Conservation (phyloP, 2,888 invertebrate species). For the Sylvicola cinctus region DNA sequence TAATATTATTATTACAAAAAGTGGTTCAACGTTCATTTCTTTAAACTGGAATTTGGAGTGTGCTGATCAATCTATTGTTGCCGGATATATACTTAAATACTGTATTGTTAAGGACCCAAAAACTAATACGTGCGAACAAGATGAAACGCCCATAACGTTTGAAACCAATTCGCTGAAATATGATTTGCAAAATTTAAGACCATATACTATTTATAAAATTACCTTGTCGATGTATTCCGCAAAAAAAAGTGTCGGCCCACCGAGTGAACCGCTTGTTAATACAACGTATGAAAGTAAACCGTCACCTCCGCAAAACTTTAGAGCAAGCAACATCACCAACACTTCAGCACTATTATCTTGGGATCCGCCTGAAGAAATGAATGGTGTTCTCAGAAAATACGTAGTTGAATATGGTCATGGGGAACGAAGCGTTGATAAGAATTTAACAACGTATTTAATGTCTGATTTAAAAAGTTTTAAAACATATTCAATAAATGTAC, state of each 20-base stretch:
- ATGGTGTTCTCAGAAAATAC: slow-evolving; percentile 30
- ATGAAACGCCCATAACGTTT: slow-evolving; percentile 10
- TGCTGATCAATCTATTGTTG: slow-evolving; percentile 47
- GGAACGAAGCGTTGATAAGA: neutral
- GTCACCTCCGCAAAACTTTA: slow-evolving; percentile 29
- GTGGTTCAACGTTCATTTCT: slow-evolving; percentile 31
- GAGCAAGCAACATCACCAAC: slow-evolving; percentile 31
- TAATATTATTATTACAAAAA: slow-evolving; percentile 29
- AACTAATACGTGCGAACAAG: slow-evolving; percentile 28
- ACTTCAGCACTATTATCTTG: slow-evolving; percentile 35
- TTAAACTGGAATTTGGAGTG: slow-evolving; percentile 62
- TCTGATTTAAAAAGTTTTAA: slow-evolving; percentile 4
- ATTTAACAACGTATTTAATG: slow-evolving; percentile 2
- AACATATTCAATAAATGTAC: slow-evolving; percentile 5
- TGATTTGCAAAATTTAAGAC: slow-evolving; percentile 35
- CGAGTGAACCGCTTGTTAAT: slow-evolving; percentile 34
- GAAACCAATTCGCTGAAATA: slow-evolving; percentile 15
- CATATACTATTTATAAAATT: slow-evolving; percentile 50
- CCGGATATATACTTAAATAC: slow-evolving; percentile 54
- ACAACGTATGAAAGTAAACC: slow-evolving; percentile 49
- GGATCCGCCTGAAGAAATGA: slow-evolving; percentile 45
- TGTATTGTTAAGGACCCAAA: slow-evolving; percentile 33
- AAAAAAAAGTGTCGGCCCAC: slow-evolving; percentile 27
- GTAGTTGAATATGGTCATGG: slow-evolving; percentile 4
- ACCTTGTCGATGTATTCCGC: slow-evolving; percentile 31